Evolutionary conservation across 2,797 vertebrate genomes (phyloP).

Genomic region (Myotis daubentonii): DNA sequence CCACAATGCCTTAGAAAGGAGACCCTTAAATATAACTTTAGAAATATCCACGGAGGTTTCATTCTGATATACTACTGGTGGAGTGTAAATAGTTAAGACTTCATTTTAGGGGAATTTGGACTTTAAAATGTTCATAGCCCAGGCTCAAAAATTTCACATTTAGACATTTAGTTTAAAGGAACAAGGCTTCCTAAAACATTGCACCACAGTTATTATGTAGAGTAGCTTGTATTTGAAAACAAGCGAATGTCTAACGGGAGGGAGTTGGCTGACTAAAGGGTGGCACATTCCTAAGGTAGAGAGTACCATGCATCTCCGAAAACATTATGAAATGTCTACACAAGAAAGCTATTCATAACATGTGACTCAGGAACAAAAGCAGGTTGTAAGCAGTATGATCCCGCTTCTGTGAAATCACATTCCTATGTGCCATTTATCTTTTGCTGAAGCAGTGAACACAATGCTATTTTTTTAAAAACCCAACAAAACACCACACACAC

Average conservation of each 20-base stretch:
- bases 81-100: background rate
- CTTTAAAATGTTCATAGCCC: conserved; percentile 15
- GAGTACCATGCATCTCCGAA: background rate
- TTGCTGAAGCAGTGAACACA: background rate
- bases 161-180: conserved; percentile 17
- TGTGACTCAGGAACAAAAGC: background rate
- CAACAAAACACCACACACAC: background rate
- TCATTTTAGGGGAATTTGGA: background rate
- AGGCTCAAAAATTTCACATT: background rate
- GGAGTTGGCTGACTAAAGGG: background rate
- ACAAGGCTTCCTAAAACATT: background rate
- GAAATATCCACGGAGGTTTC: background rate
- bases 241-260: background rate
- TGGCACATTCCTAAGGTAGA: background rate
- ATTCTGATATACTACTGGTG: background rate
- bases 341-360: conserved; percentile 8
- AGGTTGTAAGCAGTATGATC: background rate
- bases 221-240: conserved; percentile 24
- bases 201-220: background rate
- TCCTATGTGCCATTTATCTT: background rate
- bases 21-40: background rate
- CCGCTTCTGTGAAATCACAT: background rate
- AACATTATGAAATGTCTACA: background rate
- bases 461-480: background rate
- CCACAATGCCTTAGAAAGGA: background rate